Base-by-base conservation (phyloP, 1,140 invertebrate genomes). In the Xylocopa sonorina region DNA sequence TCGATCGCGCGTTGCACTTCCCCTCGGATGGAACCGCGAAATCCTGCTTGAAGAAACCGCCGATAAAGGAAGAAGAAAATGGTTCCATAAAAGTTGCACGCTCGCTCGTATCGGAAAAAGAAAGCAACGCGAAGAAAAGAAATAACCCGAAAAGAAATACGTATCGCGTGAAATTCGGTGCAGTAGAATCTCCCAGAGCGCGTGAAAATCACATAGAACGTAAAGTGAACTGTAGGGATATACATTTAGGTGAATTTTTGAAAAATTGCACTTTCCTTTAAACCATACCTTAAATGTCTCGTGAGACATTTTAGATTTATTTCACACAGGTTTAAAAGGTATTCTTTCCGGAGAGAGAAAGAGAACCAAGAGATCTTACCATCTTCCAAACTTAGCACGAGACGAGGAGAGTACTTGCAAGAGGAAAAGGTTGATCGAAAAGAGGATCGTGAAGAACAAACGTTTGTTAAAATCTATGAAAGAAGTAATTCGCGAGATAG, bases 361-460 rank as follows among this genome's bases (percentile, higher is more conserved):
- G n/a, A n/a, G n/a, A 29, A 58, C 7, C 0, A 75, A 66, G 4
- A 60, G 41, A 0, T n/a, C 41, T 7, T 38, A 27, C 10, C 12
- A 60, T 4, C 9, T 18, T 16, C 2, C 34, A 5, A 60, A 7
- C 14, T 6, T 21, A 3, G 12, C 7, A 6, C 3, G 16, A 14
- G 12, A 21, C 1, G 46, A 48, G 2, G 41, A 21, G 27, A 7
- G 2, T 5, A 9, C 48, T 6, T 1, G 4, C 9, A 69, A 53
- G 6, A 55, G 34, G 3, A 53, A 63, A 60, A 38, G 29, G 10
- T 10, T 27, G 21, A 32, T 48, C 5, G 41, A 51, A 9, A 32
- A 34, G 3, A 75, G 43, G 21, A 67, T 75, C n/a, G 24, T 46
- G 38, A 64, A 41, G 32, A 80, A 77, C 41, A 78, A 51, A 72